Evolutionary conservation across 2,888 invertebrate species (phyloP), one percentile per base, ranked within the genome.

Genomic region (Eristalis pertinax): DNA sequence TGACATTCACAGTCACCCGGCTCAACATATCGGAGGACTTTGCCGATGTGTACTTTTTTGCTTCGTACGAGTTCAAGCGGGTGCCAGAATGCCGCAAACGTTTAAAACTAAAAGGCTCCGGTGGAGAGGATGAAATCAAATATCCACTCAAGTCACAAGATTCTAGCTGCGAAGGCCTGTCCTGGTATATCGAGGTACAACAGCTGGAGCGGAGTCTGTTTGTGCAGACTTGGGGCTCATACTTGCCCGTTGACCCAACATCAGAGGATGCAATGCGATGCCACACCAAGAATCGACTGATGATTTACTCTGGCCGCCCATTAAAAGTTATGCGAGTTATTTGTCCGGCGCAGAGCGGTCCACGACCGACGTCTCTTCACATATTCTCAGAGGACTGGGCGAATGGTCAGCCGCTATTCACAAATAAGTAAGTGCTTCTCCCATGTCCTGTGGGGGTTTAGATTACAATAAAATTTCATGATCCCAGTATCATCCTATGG

Each of bases 1-100:
- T 98, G 79, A 96, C 95, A 89, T 96, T 97, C 92, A 95, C 95
- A 90, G 95, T 97, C 85, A 95, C 95, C 86, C 94, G 95, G 75
- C 95, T 98, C 93, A 95, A 95, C 90, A 95, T 97, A 73, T 95
- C 95, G 69, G 97, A 98, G 93, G 97, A 98, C 93, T 97, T 96
- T 92, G 95, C 96, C 38, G 95, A 96, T 90, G 94, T 97, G 73
- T 96, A 96, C 93, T 97, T 97, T 92, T 96, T 95, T 90, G 97
- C 96, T 7, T 93, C 94, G 13, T 96, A 96, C 90, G 96, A 96
- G 91, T 94, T 96, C 75, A 94, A 96, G 29, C 93, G 95, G 10
- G 94, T 95, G 85, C 94, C 95, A 0, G 95, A 95, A 86, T 96
- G 96, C 90, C 95, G 95, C 4, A 94, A 95, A 76, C 94, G 94